A percentile compares a stretch with the other conserved stretches of the same genome.
Evolutionary conservation across 2,797 vertebrate genomes (phyloP).

Genomic region (Moxostoma hubbsi): DNA sequence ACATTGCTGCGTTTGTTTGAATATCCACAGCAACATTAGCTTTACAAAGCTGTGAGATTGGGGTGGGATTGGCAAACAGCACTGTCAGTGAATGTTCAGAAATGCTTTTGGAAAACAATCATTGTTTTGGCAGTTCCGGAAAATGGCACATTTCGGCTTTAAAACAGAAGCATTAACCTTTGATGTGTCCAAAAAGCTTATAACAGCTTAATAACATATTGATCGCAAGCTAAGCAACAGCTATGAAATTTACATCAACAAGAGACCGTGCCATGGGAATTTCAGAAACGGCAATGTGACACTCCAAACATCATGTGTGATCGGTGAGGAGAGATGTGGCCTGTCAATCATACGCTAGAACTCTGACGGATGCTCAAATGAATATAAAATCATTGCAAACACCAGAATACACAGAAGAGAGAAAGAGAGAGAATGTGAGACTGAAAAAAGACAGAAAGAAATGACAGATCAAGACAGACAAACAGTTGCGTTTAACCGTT

Average conservation of each 20-base stretch:
- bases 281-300: conserved; percentile 3
- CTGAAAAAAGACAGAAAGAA: conserved; percentile 36
- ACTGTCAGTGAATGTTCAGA: too few species aligned
- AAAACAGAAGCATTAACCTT: neutral
- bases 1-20: too few species aligned
- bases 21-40: too few species aligned
- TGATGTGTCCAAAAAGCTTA: neutral
- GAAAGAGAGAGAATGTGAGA: conserved; percentile 25
- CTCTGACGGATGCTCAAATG: conserved; percentile 2
- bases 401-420: conserved; percentile 49
- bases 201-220: neutral
- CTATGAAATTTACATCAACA: neutral
- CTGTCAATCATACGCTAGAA: conserved; percentile 1
- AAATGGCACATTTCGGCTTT: neutral
- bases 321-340: neutral
- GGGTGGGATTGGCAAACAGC: too few species aligned
- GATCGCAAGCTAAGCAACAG: neutral
- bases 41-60: too few species aligned
- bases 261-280: neutral
- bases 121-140: too few species aligned
- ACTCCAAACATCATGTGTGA: conserved; percentile 14
- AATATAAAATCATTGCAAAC: conserved; percentile 49
- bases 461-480: conserved; percentile 58
- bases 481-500: conserved; percentile 65
- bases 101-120: too few species aligned